These are phyloP conservation scores for Aplodontia rufa DNA, from an alignment of 2,113 vertebrate species.

Conservation along the genomic window DNA sequence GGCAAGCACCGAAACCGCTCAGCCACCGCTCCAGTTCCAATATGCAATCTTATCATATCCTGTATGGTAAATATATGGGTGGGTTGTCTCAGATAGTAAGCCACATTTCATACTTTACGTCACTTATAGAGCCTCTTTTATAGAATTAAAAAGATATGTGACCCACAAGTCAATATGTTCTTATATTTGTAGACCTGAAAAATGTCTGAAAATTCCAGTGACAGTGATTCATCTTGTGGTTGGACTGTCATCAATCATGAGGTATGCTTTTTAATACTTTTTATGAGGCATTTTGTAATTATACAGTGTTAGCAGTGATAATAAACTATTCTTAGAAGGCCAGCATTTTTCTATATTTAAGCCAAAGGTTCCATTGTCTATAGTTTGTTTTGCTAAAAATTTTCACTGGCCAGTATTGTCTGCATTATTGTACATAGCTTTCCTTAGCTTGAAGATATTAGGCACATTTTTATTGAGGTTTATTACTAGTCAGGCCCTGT, in stretches of 20 bases:
- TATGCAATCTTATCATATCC: background rate
- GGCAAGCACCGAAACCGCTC: too few relatives aligned
- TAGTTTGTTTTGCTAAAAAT: background rate
- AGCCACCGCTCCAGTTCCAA: too few relatives aligned
- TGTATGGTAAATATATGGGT: background rate
- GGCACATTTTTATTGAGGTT: background rate
- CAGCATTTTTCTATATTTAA: background rate
- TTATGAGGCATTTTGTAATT: background rate
- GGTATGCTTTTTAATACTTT: constrained; percentile 82
- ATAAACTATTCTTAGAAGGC: background rate
- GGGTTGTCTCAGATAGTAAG: background rate
- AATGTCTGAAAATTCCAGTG: constrained; percentile 97
- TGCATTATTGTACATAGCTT: background rate
- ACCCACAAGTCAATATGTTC: constrained; percentile 44
- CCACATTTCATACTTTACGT: background rate
- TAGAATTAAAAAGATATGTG: background rate
- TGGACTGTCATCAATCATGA: constrained; percentile 98
- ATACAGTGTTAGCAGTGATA: background rate
- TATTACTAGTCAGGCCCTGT: background rate
- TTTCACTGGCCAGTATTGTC: background rate
- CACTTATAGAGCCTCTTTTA: background rate
- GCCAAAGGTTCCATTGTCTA: background rate
- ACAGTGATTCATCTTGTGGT: constrained; percentile 96
- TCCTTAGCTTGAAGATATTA: background rate
- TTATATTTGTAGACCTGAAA: constrained; percentile 82